Evolutionary conservation across 2,113 vertebrate species (phyloP), one percentile per base, ranked within the genome.

Genomic region (Aptenodytes forsteri): DNA sequence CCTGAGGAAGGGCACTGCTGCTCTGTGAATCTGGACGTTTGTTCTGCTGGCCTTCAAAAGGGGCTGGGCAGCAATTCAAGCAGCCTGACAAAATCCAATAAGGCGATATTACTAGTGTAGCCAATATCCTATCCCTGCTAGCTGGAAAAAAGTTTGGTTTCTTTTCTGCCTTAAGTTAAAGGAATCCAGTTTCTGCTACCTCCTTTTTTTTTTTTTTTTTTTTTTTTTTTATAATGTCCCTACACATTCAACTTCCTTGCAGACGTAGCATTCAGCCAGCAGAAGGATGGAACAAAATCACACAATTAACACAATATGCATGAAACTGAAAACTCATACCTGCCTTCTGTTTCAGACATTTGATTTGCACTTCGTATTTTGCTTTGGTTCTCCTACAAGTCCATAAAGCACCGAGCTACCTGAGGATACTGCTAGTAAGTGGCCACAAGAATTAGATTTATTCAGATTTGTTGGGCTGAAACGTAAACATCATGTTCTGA

Each of bases 401-500:
- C 55, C 27, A 4, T 4, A 14, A 56, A n/a, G 32, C 23, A 13
- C 36, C 0, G 2, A 29, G 42, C 42, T 16, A 29, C 64, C 15
- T 2, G 42, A 13, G 78, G 49, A 15, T 6, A 9, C 27, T 7
- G 25, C 86, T 26, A 38, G 26, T 5, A 10, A 34, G 49, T 0
- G 1, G 34, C 38, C 52, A 27, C 9, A 7, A 9, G 7, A 11
- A 56, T 2, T 1, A 34, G 18, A 4, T 64, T 40, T 20, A 30
- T 30, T 40, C 5, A 18, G 36, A 2, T 54, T 36, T 44, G 29
- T 2, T 22, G 59, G 58, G 40, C 30, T 65, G 76, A 62, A 47
- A 34, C 2, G 16, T 12, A 1, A 22, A 29, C 5, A 27, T 6
- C 55, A 2, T 2, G 1, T 10, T 81, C 7, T 3, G 44, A 22